phyloP scores from a whole-genome alignment of 2,888 invertebrate species.

The Coenonympha arcania region DNA sequence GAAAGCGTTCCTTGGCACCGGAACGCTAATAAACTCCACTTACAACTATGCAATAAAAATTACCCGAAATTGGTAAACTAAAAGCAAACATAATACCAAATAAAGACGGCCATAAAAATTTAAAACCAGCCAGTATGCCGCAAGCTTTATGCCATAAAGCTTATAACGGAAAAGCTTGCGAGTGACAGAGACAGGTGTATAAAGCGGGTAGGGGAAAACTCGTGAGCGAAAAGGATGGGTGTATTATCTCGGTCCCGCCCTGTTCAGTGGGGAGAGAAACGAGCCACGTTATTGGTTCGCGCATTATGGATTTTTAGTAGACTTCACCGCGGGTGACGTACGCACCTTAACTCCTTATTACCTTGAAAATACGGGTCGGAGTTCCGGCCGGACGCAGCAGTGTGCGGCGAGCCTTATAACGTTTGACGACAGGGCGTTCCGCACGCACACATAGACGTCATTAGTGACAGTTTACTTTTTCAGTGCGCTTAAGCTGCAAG shows the following conservation, averaged over 20 bases:
- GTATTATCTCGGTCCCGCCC: conserved; percentile 56
- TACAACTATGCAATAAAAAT: conserved; percentile 14
- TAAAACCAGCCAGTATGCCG: conserved; percentile 20
- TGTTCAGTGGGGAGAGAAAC: conserved; percentile 56
- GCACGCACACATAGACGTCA: conserved; percentile 11
- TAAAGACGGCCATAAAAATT: conserved; percentile 16
- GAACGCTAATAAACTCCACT: conserved; percentile 8
- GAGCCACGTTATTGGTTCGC: conserved; percentile 56
- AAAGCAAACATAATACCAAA: conserved; percentile 9
- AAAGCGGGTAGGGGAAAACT: conserved; percentile 47
- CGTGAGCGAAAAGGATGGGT: conserved; percentile 58
- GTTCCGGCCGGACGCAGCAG: conserved; percentile 17
- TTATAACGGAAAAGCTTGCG: conserved; percentile 48
- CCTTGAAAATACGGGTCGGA: conserved; percentile 12
- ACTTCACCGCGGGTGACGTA: conserved; percentile 25
- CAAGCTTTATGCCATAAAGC: conserved; percentile 33
- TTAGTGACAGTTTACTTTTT: conserved; percentile 56
- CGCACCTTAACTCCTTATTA: conserved; percentile 20
- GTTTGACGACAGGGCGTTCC: conserved; percentile 6
- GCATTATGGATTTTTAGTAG: conserved; percentile 68
- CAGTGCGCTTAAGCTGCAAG: conserved; percentile 35
- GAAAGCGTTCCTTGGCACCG: conserved; percentile 6
- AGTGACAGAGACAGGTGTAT: conserved; percentile 57
- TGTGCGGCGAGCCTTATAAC: conserved; percentile 13
- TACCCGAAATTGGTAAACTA: conserved; percentile 10